These are phyloP conservation scores for Eubucco bourcierii DNA, from an alignment of 2,113 vertebrate genomes.

Conservation along the genomic window DNA sequence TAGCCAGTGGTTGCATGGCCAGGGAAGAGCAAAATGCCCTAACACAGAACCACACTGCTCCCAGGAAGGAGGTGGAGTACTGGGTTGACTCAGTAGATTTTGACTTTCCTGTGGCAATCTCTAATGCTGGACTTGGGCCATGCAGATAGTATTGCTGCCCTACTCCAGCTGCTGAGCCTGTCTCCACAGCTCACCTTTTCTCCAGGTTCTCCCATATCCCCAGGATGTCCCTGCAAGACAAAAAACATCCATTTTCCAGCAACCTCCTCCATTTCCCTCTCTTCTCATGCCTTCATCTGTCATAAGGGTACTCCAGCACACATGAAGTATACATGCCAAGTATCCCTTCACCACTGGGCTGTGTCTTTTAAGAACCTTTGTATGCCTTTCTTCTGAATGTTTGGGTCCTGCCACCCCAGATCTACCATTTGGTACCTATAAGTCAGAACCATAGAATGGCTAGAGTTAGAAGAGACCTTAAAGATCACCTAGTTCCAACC, in stretches of 20 bases:
- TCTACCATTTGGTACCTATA: background rate
- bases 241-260: background rate
- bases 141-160: background rate
- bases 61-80: background rate
- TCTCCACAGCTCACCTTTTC: slow-evolving; percentile 44
- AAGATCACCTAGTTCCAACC: too few relatives aligned
- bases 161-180: background rate
- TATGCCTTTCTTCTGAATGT: background rate
- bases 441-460: background rate
- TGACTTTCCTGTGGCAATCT: background rate
- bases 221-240: slow-evolving; percentile 78
- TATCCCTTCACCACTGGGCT: background rate
- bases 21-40: background rate
- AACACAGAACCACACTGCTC: background rate
- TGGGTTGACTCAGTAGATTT: background rate
- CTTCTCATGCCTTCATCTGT: too few relatives aligned
- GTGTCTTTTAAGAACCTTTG: background rate
- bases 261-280: background rate
- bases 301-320: background rate
- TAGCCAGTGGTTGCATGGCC: background rate
- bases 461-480: too few relatives aligned
- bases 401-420: fast-evolving
- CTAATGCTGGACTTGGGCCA: background rate
- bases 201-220: slow-evolving; percentile 75
- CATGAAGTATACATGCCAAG: background rate